Percentiles rank a stretch among this genome's conserved stretches.
These are phyloP conservation scores for Eilema caniola DNA, from an alignment of 2,888 invertebrate species.

Conservation along the genomic window DNA sequence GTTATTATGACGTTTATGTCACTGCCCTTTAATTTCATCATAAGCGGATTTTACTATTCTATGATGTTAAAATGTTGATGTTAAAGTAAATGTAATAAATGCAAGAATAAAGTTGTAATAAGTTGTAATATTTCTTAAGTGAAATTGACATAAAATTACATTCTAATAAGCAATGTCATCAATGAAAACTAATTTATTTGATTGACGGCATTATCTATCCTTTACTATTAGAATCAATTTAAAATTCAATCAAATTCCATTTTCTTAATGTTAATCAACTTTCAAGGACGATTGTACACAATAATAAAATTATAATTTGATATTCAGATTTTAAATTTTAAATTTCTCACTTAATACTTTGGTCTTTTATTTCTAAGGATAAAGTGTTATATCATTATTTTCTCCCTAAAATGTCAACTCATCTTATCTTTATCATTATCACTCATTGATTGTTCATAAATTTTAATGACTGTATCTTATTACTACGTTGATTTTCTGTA, in stretches of 20 bases:
- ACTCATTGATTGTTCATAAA: constrained; percentile 45
- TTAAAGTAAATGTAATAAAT: too few relatives aligned
- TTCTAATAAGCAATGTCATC: not conserved
- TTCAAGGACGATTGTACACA: not conserved
- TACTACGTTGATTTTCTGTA: constrained; percentile 18
- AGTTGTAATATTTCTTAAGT: too few relatives aligned
- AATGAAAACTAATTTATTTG: not conserved
- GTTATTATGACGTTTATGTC: too few relatives aligned
- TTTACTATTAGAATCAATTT: not conserved
- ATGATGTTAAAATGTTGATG: too few relatives aligned
- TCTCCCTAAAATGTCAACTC: constrained; percentile 11
- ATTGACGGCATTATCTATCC: not conserved
- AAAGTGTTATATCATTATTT: not conserved
- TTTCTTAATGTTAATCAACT: too few relatives aligned
- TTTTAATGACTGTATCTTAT: constrained; percentile 40
- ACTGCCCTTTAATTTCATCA: too few relatives aligned
- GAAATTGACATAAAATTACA: too few relatives aligned
- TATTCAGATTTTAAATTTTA: not conserved
- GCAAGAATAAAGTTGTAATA: too few relatives aligned
- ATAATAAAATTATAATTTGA: not conserved
- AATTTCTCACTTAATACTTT: not conserved
- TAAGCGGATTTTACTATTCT: too few relatives aligned
- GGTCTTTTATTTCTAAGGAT: not conserved
- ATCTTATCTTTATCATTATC: not conserved
- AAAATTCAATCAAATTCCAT: not conserved